Evolutionary conservation across 2,888 invertebrate genomes (phyloP), one percentile per base, ranked within the genome.

Genomic region (Dione juno): DNA sequence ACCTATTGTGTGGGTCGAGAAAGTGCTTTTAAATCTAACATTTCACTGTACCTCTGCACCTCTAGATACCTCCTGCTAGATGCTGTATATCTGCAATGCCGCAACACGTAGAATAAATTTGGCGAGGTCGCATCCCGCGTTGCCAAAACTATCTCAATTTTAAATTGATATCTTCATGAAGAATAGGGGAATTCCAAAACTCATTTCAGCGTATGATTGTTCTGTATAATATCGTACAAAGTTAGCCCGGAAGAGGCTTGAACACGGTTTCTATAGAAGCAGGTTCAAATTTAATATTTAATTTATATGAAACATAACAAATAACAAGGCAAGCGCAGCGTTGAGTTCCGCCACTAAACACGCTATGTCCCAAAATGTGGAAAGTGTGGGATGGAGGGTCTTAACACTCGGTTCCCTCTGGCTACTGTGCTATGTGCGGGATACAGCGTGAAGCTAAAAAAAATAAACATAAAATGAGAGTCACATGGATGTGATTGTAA

Each of bases 111-210:
- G 50, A 67, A 63, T 50, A 54, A 52, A 59, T 67, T 67, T 73
- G 65, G 66, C 69, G 14, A 57, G 69, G 57, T 66, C 66, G 53
- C 73, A 43, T 64, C 43, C 66, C n/a, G 64, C 72, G 65, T 57
- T 75, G 75, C 74, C 74, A 74, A 74, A 74, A 74, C 66, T 69
- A 72, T 74, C 66, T 72, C 54, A 67, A 72, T 72, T 74, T 74
- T 73, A 75, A 75, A 75, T 75, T 71, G 75, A 69, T 75, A 72
- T 69, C 67, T 65, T 71, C 69, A 63, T 71, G 71, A 63, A 67
- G 70, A 67, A 67, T 66, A n/a, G 50, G 54, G 14, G 57, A 48
- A 45, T 61, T 45, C n/a, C 28, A 45, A 45, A 45, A 45, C 5
- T 28, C 28, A 45, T 45, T 45, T 13, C 43, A 45, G 10, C 61